Conservation (phyloP, 1,140 invertebrate species). For the Phymastichus coffea region DNA sequence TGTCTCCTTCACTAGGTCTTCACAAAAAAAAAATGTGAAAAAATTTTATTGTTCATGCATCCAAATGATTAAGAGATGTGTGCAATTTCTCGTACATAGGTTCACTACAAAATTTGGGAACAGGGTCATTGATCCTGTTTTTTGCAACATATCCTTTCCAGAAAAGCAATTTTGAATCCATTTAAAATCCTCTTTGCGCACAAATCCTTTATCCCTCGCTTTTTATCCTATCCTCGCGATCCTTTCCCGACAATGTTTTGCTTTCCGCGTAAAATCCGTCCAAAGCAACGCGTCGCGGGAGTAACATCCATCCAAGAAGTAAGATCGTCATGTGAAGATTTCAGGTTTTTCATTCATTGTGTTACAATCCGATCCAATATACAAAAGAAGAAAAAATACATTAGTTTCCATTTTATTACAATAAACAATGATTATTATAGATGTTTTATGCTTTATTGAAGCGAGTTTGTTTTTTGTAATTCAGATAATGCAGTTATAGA, state of each 20-base stretch:
- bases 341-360: slow-evolving; percentile 60
- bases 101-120: slow-evolving; percentile 29
- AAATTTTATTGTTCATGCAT: slow-evolving; percentile 12
- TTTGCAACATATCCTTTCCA: too few species aligned
- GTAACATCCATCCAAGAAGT: slow-evolving; percentile 56
- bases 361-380: slow-evolving; percentile 60
- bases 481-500: slow-evolving; percentile 1
- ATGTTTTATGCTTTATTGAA: slow-evolving; percentile 8
- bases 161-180: slow-evolving; percentile 23
- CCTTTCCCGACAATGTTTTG: slow-evolving; percentile 39
- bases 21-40: slow-evolving; percentile 9
- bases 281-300: slow-evolving; percentile 44
- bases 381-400: slow-evolving; percentile 61
- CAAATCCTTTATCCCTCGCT: slow-evolving; percentile 21
- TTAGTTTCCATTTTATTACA: slow-evolving; percentile 45
- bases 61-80: slow-evolving; percentile 15
- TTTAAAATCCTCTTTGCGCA: slow-evolving; percentile 31
- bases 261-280: slow-evolving; percentile 53
- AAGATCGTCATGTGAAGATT: slow-evolving; percentile 53
- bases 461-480: not conserved
- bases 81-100: slow-evolving; percentile 16
- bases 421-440: slow-evolving; percentile 18
- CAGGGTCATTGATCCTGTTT: too few species aligned
- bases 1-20: slow-evolving; percentile 4
- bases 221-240: slow-evolving; percentile 22